Percentiles rank a stretch among this genome's conserved stretches.
These are phyloP conservation scores for Meloe dianella DNA, from an alignment of 2,888 invertebrate genomes.

Conservation along the genomic window DNA sequence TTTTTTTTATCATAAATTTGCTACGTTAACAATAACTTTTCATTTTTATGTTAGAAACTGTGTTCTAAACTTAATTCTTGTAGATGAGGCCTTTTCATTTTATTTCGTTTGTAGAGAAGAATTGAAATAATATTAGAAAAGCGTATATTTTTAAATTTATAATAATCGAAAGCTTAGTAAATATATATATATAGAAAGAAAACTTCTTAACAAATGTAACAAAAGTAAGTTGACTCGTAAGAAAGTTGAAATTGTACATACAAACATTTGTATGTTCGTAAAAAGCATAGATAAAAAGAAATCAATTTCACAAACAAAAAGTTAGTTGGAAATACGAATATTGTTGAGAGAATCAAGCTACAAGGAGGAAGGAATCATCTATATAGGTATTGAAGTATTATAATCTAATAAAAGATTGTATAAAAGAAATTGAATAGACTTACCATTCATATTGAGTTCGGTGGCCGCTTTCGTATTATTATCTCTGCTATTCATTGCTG, in stretches of 20 bases:
- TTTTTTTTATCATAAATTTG: background rate
- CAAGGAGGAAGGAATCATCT: background rate
- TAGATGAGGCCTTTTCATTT: too few species aligned
- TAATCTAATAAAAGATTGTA: background rate
- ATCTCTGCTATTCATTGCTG: constrained; percentile 59
- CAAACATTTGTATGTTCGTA: too few species aligned
- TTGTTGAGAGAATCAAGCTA: too few species aligned
- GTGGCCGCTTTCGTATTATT: constrained; percentile 69
- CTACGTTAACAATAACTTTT: background rate
- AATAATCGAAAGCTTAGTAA: too few species aligned
- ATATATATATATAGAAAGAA: too few species aligned
- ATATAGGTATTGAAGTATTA: background rate
- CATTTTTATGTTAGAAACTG: background rate
- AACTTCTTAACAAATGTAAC: too few species aligned
- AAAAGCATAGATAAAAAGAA: too few species aligned
- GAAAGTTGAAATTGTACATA: too few species aligned
- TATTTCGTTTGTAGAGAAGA: background rate
- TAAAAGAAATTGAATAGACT: constrained; percentile 49
- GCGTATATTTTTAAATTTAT: too few species aligned
- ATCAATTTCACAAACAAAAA: too few species aligned
- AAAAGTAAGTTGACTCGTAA: too few species aligned
- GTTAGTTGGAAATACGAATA: too few species aligned
- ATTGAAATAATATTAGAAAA: background rate
- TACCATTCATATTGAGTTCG: constrained; percentile 75
- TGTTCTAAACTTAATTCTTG: background rate